phyloP scores from a whole-genome alignment of 2,888 invertebrate genomes.

The Cantharis rufa region DNA sequence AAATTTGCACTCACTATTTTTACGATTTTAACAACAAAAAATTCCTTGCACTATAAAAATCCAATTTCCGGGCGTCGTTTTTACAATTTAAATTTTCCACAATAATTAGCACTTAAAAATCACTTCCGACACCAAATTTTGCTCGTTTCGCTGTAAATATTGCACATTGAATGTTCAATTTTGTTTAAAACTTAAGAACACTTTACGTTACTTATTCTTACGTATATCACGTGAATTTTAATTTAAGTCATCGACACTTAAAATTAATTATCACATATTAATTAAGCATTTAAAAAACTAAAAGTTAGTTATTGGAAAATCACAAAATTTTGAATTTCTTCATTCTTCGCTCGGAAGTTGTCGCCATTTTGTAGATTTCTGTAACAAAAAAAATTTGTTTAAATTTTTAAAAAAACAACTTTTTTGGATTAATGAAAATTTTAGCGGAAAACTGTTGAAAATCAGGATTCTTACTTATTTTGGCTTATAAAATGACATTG shows the following conservation, averaged over 20 bases:
- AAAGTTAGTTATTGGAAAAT: slow-evolving; percentile 1
- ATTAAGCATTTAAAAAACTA: slow-evolving; percentile 13
- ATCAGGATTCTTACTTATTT: slow-evolving; percentile 8
- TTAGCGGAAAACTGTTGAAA: not conserved
- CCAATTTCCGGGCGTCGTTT: not conserved
- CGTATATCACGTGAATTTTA: slow-evolving; percentile 27
- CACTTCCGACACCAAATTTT: slow-evolving; percentile 4
- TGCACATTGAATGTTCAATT: slow-evolving; percentile 6
- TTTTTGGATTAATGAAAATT: not conserved
- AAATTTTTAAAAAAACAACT: not conserved
- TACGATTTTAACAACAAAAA: not conserved
- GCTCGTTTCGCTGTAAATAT: slow-evolving; percentile 21
- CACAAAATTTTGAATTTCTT: slow-evolving; percentile 14
- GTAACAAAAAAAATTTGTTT: slow-evolving; percentile 18
- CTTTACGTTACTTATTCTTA: slow-evolving; percentile 29
- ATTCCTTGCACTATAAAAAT: not conserved
- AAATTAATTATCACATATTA: slow-evolving; percentile 27
- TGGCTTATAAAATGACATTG: slow-evolving; percentile 6
- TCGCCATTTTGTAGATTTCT: slow-evolving; percentile 27
- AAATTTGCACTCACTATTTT: not conserved
- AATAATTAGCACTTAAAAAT: not conserved
- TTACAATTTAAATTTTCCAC: not conserved
- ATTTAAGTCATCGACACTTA: slow-evolving; percentile 22
- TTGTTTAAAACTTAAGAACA: slow-evolving; percentile 26
- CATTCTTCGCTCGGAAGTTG: slow-evolving; percentile 10